Percentiles rank a stretch among this genome's conserved stretches.
Evolutionary conservation across 2,888 invertebrate genomes (phyloP).

Genomic region (Cacoxenus indagator): DNA sequence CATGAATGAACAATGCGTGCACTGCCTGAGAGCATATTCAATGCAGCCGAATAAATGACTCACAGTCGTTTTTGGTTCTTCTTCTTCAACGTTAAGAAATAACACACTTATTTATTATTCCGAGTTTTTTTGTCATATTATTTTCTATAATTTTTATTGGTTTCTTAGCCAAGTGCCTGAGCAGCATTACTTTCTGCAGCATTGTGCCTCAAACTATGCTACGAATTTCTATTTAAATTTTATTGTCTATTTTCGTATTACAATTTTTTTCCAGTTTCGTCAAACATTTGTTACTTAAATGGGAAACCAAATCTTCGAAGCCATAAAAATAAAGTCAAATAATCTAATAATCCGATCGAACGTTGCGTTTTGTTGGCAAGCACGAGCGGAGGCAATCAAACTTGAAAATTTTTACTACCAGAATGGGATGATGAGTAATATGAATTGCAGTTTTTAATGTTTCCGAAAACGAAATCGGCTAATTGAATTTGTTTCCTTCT

Average conservation of each 20-base stretch:
- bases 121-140: constrained; percentile 55
- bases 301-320: background rate
- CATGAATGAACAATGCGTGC: background rate
- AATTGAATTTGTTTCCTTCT: background rate
- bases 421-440: too few species aligned
- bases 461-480: too few species aligned
- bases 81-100: too few species aligned
- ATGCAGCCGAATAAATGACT: background rate
- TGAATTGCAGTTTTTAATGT: too few species aligned
- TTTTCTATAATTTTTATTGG: constrained; percentile 49
- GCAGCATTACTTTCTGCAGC: background rate
- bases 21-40: background rate
- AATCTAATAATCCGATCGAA: too few species aligned
- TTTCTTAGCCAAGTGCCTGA: background rate
- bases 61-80: background rate
- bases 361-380: too few species aligned
- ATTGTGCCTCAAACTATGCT: background rate
- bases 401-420: too few species aligned
- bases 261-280: background rate
- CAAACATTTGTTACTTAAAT: background rate
- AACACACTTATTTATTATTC: background rate
- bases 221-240: background rate
- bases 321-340: background rate
- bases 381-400: too few species aligned
- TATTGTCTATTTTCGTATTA: constrained; percentile 18